Evolutionary conservation across 2,113 vertebrate genomes (phyloP).

Genomic region (Jacana jacana): DNA sequence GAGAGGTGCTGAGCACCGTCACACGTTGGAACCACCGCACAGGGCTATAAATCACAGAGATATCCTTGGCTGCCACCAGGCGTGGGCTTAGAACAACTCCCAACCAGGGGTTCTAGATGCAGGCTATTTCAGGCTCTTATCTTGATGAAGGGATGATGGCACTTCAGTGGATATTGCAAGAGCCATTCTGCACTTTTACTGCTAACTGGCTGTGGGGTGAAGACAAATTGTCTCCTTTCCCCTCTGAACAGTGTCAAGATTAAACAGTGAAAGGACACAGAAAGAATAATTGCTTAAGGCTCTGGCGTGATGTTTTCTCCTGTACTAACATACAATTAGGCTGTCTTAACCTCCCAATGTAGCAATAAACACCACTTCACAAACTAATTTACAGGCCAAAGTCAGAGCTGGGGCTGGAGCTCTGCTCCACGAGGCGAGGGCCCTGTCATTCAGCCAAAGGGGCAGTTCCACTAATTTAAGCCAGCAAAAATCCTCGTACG

Average conservation of each 20-base stretch:
- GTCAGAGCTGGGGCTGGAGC: constrained; percentile 66
- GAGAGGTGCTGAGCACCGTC: constrained; percentile 22
- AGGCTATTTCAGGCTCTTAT: constrained; percentile 20
- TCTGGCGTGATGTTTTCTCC: constrained; percentile 75
- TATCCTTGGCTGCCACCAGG: constrained; percentile 7
- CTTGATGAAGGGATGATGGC: constrained; percentile 40
- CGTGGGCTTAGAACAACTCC: constrained; percentile 13
- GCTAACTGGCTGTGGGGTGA: constrained; percentile 67
- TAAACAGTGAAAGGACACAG: constrained; percentile 67
- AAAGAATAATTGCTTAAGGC: constrained; percentile 76
- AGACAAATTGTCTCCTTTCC: constrained; percentile 75
- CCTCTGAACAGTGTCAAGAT: constrained; percentile 67
- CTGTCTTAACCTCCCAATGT: constrained; percentile 79
- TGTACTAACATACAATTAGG: constrained; percentile 80
- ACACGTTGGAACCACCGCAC: not conserved
- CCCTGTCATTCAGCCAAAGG: constrained; percentile 66
- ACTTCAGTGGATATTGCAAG: constrained; percentile 19
- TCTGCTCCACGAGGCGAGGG: constrained; percentile 41
- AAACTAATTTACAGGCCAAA: constrained; percentile 80
- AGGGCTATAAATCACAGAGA: constrained; percentile 35
- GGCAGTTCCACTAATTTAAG: constrained; percentile 74
- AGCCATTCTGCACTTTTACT: constrained; percentile 36
- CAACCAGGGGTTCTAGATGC: constrained; percentile 1
- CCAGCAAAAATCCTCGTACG: constrained; percentile 73
- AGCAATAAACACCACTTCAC: constrained; percentile 82